These are phyloP conservation scores for Boloria euphrosyne DNA, from an alignment of 2,888 invertebrate genomes.

Conservation along the genomic window DNA sequence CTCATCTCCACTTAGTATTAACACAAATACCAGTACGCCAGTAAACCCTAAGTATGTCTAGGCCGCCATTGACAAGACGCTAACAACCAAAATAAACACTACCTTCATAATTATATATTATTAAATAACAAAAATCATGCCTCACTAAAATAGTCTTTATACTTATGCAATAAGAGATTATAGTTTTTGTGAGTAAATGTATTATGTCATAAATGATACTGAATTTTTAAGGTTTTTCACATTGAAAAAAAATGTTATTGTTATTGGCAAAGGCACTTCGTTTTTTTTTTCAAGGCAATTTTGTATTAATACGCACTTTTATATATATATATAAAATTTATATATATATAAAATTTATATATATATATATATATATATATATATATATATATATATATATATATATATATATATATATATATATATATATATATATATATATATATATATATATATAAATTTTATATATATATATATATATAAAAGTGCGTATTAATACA, in stretches of 20 bases:
- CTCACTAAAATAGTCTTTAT: too few relatives aligned
- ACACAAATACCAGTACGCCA: neutral
- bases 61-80: slow-evolving; percentile 29
- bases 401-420: too few relatives aligned
- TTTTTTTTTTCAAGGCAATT: slow-evolving; percentile 1
- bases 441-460: too few relatives aligned
- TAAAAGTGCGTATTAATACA: neutral
- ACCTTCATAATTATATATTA: slow-evolving; percentile 28
- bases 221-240: slow-evolving; percentile 10
- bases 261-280: slow-evolving; percentile 1
- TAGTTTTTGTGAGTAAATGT: too few relatives aligned
- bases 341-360: too few relatives aligned
- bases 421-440: too few relatives aligned
- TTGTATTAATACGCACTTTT: neutral
- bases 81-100: slow-evolving; percentile 35
- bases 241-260: neutral
- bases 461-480: too few relatives aligned
- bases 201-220: slow-evolving; percentile 16
- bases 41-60: slow-evolving; percentile 34
- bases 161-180: too few relatives aligned
- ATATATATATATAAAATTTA: too few relatives aligned
- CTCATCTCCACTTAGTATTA: slow-evolving; percentile 5
- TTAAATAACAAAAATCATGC: neutral
- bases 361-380: too few relatives aligned
- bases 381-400: too few relatives aligned